Conservation (phyloP, 2,888 invertebrate species). For the Parelbella ahira region DNA sequence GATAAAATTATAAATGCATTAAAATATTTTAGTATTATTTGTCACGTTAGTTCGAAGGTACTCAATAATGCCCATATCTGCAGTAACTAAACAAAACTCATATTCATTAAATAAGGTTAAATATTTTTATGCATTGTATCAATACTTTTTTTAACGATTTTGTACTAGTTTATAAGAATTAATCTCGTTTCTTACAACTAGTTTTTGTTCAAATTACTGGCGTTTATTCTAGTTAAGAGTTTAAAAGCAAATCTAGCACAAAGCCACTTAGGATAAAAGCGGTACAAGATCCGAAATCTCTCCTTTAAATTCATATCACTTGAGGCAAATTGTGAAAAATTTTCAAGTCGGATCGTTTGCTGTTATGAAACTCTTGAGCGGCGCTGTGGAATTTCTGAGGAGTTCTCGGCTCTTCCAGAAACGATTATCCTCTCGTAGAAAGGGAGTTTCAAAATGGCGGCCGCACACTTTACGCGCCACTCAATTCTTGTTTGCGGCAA, state of each 20-base stretch:
- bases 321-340: conserved; percentile 23
- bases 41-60: no score
- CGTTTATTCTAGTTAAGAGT: no score
- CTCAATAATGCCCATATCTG: no score
- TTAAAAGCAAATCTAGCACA: background rate
- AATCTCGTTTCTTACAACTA: no score
- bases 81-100: no score
- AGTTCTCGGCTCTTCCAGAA: conserved; percentile 32
- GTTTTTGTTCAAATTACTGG: background rate
- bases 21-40: no score
- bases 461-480: conserved; percentile 32
- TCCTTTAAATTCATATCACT: conserved; percentile 21
- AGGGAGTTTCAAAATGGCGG: conserved; percentile 36
- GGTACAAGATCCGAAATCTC: conserved; percentile 24
- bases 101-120: no score
- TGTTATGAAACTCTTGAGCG: conserved; percentile 26
- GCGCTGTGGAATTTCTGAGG: conserved; percentile 32
- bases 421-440: conserved; percentile 38
- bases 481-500: conserved; percentile 37
- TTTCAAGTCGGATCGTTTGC: conserved; percentile 8
- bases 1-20: no score
- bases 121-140: no score
- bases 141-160: no score
- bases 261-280: conserved; percentile 20
- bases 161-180: no score